Evolutionary conservation across 2,888 invertebrate species (phyloP), one percentile per base, ranked within the genome.

Genomic region (Caenorhabditis sinica): DNA sequence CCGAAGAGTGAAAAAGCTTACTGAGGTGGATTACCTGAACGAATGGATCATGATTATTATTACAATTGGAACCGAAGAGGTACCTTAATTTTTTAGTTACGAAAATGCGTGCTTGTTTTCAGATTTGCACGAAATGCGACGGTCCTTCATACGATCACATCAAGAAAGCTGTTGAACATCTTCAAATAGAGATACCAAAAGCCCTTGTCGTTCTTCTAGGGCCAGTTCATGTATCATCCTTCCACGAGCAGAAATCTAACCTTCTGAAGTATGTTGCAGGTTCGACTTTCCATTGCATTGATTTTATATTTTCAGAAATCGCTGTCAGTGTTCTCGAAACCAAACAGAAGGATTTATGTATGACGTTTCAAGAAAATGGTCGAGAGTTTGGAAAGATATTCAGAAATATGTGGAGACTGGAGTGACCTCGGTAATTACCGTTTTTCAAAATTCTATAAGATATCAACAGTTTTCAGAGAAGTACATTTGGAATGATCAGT

Each of bases 21-120:
- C 87, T 25, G 91, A 91, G 33, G 83, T 89, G 2, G 84, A 91
- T 80, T 86, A 87, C 30, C 76, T 58, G 25, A 87, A 89, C n/a
- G 90, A 90, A 45, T 92, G 92, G 92, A 89, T 91, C 11, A 89
- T 92, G 91, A 81, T 92, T 49, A 90, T 92, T 53, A 89, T 92
- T 20, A 91, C 92, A 9, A 90, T 92, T 36, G 92, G 92, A 33
- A 91, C 91, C 1, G 91, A 92, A 75, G 92, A 92, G 87, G 90
- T 91, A 28, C 13, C 3, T 15, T 25, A 23, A 43, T 23, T 23
- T 43, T 60, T 60, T 30, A 36, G 5, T 56, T 45, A 51, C 28
- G 51, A 49, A 20, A n/a, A 2, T 49, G 2, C 5, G 11, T 20
- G 8, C 2, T 2, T n/a, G n/a, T n/a, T 49, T 82, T 9, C 76